These are phyloP conservation scores for Melanocharis versteri DNA, from an alignment of 2,113 vertebrate species.

Conservation along the genomic window DNA sequence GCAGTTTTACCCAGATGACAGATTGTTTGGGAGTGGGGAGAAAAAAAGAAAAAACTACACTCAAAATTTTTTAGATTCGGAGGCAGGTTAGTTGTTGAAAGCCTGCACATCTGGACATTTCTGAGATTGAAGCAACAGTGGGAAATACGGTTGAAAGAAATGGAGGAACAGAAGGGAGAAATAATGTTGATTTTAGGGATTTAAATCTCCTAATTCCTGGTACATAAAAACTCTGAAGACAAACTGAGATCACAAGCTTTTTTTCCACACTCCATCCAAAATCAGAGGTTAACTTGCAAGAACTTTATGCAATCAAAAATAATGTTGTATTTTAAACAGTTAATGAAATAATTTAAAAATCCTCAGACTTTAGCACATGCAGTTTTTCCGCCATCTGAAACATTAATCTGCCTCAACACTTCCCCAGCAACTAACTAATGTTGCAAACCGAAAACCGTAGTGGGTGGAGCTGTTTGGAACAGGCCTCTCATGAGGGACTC, in stretches of 20 bases:
- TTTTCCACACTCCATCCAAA: neutral
- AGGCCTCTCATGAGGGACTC: neutral
- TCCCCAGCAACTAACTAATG: neutral
- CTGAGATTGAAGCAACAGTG: neutral
- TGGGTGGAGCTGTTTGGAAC: neutral
- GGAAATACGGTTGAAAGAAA: neutral
- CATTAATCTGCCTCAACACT: neutral
- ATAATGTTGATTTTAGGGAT: neutral
- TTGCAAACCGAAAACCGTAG: neutral
- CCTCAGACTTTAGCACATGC: neutral
- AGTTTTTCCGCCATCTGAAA: neutral
- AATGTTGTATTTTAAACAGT: neutral
- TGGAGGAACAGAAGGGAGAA: neutral
- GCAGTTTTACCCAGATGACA: neutral
- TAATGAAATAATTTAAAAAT: neutral
- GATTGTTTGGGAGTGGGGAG: neutral
- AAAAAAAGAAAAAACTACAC: neutral
- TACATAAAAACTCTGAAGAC: neutral
- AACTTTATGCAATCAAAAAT: neutral
- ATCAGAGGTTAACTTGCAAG: neutral
- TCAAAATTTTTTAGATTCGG: neutral
- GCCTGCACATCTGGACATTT: neutral
- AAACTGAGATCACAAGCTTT: neutral
- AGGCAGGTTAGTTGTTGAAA: neutral
- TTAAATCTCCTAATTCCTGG: neutral